A percentile compares a stretch with the other conserved stretches of the same genome.
Conservation (phyloP, 1,140 invertebrate species). For the Microvelia longipes region DNA sequence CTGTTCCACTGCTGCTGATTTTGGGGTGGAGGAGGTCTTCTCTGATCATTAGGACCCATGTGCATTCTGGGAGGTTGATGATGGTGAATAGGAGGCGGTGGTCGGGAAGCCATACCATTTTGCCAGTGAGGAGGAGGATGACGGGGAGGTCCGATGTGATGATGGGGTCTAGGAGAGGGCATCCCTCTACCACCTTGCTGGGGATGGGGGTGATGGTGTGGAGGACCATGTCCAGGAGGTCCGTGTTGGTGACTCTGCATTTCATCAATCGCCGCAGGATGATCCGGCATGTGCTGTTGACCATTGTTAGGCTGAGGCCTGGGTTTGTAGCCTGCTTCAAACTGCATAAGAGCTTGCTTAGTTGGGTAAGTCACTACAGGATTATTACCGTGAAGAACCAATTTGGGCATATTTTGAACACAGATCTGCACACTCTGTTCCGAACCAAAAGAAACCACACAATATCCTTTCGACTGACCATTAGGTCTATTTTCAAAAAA, state of each 20-base stretch:
- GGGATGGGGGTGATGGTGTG: no score
- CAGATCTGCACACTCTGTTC: slow-evolving; percentile 77
- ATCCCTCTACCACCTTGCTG: no score
- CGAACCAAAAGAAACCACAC: slow-evolving; percentile 78
- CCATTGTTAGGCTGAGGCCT: slow-evolving; percentile 46
- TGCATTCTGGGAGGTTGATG: slow-evolving; percentile 19
- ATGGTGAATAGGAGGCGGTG: no score
- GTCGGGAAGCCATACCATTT: no score
- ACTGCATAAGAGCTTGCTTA: slow-evolving; percentile 68
- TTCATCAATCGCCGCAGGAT: no score
- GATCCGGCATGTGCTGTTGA: no score
- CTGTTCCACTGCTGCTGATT: no score
- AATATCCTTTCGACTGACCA: slow-evolving; percentile 97
- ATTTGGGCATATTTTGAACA: slow-evolving; percentile 83
- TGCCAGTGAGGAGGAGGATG: slow-evolving; percentile 32
- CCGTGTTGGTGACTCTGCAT: no score
- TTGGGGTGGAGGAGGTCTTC: slow-evolving; percentile 46
- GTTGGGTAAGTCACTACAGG: slow-evolving; percentile 89
- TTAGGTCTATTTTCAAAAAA: slow-evolving; percentile 99
- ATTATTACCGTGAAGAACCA: slow-evolving; percentile 86
- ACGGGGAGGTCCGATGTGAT: no score
- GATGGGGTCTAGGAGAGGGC: no score
- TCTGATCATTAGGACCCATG: slow-evolving; percentile 37
- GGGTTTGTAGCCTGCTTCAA: slow-evolving; percentile 81
- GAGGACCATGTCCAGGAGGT: no score